These are phyloP conservation scores for Calliphora vicina DNA, from an alignment of 1,140 invertebrate genomes.

Conservation along the genomic window DNA sequence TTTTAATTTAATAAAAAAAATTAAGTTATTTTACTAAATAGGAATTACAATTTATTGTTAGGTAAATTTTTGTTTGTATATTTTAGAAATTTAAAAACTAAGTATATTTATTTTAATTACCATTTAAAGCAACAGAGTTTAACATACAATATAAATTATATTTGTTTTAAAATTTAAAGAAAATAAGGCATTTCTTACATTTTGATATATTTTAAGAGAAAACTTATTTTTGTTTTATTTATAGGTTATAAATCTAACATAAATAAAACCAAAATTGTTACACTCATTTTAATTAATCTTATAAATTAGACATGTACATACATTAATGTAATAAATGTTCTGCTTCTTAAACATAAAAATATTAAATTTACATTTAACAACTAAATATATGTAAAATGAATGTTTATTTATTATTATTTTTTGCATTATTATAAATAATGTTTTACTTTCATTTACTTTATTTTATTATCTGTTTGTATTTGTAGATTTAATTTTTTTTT, in stretches of 20 bases:
- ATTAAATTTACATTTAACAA: background rate
- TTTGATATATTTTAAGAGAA: background rate
- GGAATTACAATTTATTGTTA: background rate
- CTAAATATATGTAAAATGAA: background rate
- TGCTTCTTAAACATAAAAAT: background rate
- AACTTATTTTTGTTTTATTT: background rate
- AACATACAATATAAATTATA: background rate
- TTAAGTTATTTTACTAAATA: background rate
- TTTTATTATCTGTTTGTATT: background rate
- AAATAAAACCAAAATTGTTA: too few relatives aligned
- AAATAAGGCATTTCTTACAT: conserved; percentile 4
- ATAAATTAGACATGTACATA: background rate
- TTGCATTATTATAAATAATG: background rate
- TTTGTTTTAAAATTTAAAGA: background rate
- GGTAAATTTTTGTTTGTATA: background rate
- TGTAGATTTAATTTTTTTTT: background rate
- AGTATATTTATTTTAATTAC: background rate
- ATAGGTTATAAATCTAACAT: too few relatives aligned
- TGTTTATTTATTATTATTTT: background rate
- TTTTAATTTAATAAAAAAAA: conserved; percentile 3
- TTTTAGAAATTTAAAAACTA: background rate
- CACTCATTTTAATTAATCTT: too few relatives aligned
- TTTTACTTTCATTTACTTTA: too few relatives aligned
- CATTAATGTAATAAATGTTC: background rate
- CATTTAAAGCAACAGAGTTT: background rate